Evolutionary conservation across 1,140 invertebrate species (phyloP).

Genomic region (Palaemon carinicauda): DNA sequence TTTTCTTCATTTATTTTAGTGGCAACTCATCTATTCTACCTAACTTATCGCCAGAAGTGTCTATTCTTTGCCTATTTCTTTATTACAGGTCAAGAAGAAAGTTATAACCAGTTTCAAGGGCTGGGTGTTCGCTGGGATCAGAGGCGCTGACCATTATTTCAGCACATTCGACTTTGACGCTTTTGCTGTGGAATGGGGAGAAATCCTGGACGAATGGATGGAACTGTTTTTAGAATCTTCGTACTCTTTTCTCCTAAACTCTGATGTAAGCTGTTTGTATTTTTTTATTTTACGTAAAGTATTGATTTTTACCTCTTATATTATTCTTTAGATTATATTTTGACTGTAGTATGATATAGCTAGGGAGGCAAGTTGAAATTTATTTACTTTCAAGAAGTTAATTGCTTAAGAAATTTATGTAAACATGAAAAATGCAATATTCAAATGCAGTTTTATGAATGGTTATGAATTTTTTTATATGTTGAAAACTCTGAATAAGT

Average conservation of each 20-base stretch:
- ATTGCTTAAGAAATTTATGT: too few species aligned
- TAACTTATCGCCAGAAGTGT: too few species aligned
- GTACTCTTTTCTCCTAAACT: conserved; percentile 24
- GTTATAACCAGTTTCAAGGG: conserved; percentile 9
- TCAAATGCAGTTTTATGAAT: too few species aligned
- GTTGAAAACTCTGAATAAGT: too few species aligned
- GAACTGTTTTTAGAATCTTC: conserved; percentile 5
- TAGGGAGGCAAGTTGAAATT: too few species aligned
- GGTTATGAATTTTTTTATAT: too few species aligned
- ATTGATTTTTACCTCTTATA: not conserved
- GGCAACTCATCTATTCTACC: too few species aligned
- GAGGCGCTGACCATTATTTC: not conserved
- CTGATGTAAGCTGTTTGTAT: not conserved
- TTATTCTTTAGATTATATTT: not conserved
- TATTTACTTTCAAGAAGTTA: too few species aligned
- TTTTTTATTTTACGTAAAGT: not conserved
- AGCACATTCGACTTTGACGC: not conserved
- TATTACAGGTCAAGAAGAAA: conserved; percentile 3
- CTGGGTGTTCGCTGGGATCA: conserved; percentile 2
- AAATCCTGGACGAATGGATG: conserved; percentile 9
- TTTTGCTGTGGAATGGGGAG: not conserved
- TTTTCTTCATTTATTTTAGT: too few species aligned
- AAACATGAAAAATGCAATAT: too few species aligned
- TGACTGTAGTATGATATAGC: too few species aligned
- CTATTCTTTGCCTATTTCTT: too few species aligned